Evolutionary conservation across 2,888 invertebrate species (phyloP).

Genomic region (Cenopis cana): DNA sequence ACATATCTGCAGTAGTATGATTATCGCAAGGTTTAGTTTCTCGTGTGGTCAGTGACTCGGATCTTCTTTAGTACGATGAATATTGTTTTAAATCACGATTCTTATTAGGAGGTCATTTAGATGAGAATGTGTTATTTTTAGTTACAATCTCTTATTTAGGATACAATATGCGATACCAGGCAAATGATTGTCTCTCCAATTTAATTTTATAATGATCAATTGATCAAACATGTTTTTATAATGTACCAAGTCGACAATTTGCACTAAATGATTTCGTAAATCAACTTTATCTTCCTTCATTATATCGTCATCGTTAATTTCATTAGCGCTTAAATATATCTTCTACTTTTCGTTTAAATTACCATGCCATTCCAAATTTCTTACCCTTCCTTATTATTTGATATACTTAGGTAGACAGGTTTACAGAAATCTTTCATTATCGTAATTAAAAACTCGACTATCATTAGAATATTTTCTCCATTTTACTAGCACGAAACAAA

Average conservation of each 20-base stretch:
- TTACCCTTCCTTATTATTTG: neutral
- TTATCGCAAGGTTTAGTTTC: constrained; percentile 80
- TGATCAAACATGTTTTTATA: too few relatives aligned
- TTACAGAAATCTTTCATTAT: neutral
- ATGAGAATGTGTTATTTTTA: neutral
- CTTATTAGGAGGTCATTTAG: constrained; percentile 50
- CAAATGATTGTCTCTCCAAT: neutral
- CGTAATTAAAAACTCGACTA: neutral
- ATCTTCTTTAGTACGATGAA: constrained; percentile 56
- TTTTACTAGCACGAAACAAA: neutral
- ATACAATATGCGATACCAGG: neutral
- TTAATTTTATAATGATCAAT: neutral
- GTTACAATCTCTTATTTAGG: neutral
- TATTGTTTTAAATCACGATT: constrained; percentile 62
- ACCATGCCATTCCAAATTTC: neutral
- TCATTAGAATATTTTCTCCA: neutral
- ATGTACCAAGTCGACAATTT: too few relatives aligned
- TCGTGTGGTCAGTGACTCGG: constrained; percentile 80
- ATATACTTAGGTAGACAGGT: neutral
- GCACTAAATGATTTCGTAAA: neutral
- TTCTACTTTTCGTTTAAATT: constrained; percentile 10
- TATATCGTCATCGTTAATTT: neutral
- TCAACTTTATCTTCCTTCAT: too few relatives aligned
- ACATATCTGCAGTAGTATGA: constrained; percentile 84
- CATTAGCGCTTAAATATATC: neutral